Evolutionary conservation across 2,797 vertebrate species (phyloP).

Genomic region (Vespertilio murinus): DNA sequence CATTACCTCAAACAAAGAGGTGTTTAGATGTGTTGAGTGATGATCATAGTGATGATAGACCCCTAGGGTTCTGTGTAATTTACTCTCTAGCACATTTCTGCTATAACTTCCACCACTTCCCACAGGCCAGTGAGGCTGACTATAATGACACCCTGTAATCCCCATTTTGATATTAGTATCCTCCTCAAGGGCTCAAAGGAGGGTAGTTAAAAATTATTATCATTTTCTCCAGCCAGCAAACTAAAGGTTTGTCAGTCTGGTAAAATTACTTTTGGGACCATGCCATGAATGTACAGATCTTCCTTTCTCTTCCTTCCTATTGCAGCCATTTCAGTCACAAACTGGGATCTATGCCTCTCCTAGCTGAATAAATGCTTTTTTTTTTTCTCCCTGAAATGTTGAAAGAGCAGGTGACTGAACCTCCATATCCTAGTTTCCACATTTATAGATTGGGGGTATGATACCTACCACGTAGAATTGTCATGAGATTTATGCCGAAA

Average conservation of each 20-base stretch:
- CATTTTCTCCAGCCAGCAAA: constrained; percentile 34
- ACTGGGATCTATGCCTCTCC: not conserved
- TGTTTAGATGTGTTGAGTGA: constrained; percentile 2
- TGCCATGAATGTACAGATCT: not conserved
- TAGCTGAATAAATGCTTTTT: not conserved
- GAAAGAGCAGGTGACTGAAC: not conserved
- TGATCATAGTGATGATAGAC: not conserved
- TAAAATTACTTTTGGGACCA: not conserved
- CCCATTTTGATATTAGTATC: constrained; percentile 41
- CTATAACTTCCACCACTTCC: not conserved
- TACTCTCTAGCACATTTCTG: not conserved
- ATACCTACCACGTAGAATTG: not conserved
- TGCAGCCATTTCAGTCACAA: not conserved
- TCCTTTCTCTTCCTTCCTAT: not conserved
- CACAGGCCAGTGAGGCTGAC: not conserved
- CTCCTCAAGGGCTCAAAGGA: constrained; percentile 8
- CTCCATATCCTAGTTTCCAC: not conserved
- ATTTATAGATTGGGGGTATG: not conserved
- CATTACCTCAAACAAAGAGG: not conserved
- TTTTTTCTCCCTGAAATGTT: not conserved
- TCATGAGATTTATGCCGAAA: not conserved
- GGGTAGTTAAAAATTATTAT: constrained; percentile 36
- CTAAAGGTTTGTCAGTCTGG: constrained; percentile 12
- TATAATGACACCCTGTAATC: constrained; percentile 55
- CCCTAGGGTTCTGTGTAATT: constrained; percentile 33